Evolutionary conservation across 2,888 invertebrate genomes (phyloP).

Genomic region (Phanerotoma sp.): DNA sequence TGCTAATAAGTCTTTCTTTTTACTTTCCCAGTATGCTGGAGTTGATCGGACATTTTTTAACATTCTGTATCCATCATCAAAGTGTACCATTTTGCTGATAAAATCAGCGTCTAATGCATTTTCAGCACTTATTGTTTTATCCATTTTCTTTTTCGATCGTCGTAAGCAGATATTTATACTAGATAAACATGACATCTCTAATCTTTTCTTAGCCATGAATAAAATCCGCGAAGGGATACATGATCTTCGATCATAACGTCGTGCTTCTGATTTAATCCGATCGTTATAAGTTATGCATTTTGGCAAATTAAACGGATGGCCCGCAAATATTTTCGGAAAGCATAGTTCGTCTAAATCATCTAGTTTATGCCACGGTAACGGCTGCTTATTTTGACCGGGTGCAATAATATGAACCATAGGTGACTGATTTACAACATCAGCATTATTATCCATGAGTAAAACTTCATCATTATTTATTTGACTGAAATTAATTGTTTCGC

Average conservation of each 20-base stretch:
- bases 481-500: too few relatives aligned
- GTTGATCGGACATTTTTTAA: conserved; percentile 47
- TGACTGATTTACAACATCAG: conserved; percentile 24
- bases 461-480: too few relatives aligned
- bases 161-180: conserved; percentile 31
- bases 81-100: conserved; percentile 1
- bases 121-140: too few relatives aligned
- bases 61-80: conserved; percentile 19
- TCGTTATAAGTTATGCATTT: conserved; percentile 15
- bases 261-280: conserved; percentile 26
- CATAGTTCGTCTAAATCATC: conserved; percentile 36
- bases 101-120: too few relatives aligned
- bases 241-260: conserved; percentile 23
- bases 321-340: conserved; percentile 38
- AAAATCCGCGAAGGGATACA: conserved; percentile 23
- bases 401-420: too few relatives aligned
- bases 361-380: conserved; percentile 36
- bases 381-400: conserved; percentile 37
- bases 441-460: conserved; percentile 31
- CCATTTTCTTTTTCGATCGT: not conserved
- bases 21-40: conserved; percentile 46
- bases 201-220: conserved; percentile 32
- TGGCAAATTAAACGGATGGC: conserved; percentile 23
- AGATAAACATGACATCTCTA: conserved; percentile 26
- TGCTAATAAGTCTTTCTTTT: conserved; percentile 51